These are phyloP conservation scores for Pachycephala philippinensis DNA, from an alignment of 2,113 vertebrate genomes.

Conservation along the genomic window DNA sequence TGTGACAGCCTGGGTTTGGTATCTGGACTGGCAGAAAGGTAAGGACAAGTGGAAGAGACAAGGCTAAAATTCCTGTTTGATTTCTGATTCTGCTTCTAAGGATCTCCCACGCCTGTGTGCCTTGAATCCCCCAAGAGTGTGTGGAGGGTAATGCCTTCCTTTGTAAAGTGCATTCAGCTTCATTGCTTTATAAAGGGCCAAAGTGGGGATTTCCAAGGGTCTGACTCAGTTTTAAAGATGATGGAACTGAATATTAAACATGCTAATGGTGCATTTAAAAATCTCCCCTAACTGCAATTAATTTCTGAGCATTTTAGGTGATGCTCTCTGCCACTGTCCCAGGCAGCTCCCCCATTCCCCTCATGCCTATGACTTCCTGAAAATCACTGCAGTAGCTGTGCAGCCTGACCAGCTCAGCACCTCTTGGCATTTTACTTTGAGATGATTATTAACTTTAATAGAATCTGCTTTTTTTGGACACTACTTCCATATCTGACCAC, in stretches of 20 bases:
- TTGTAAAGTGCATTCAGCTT: background rate
- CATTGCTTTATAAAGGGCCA: background rate
- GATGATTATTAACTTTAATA: background rate
- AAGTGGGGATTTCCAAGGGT: background rate
- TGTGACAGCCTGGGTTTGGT: background rate
- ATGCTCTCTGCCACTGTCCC: background rate
- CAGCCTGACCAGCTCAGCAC: background rate
- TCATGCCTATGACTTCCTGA: background rate
- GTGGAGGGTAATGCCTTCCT: background rate
- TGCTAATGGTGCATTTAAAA: background rate
- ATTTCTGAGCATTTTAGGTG: background rate
- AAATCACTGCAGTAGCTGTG: background rate
- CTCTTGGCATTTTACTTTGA: background rate
- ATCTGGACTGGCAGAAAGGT: background rate
- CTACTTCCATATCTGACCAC: background rate
- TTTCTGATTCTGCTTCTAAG: background rate
- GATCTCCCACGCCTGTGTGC: background rate
- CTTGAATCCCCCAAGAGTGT: background rate
- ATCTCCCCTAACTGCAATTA: background rate
- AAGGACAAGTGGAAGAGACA: background rate
- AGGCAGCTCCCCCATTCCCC: rapidly evolving
- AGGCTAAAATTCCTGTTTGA: background rate
- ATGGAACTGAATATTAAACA: background rate
- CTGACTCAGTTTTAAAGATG: background rate
- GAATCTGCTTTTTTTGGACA: background rate